phyloP scores from a whole-genome alignment of 2,113 vertebrate species.

The Mus pahari region DNA sequence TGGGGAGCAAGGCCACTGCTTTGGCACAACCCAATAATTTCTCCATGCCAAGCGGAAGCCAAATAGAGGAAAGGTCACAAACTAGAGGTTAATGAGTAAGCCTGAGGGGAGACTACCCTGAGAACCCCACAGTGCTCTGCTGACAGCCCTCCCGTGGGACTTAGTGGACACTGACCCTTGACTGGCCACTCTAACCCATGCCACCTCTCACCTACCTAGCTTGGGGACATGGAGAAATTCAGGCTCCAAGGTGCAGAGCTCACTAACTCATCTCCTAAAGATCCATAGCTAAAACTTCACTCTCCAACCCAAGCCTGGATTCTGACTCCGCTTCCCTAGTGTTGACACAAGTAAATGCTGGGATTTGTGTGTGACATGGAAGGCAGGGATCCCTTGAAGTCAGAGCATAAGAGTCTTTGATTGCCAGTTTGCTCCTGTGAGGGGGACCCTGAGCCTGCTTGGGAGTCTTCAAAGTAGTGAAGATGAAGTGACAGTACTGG shows the following conservation, averaged over 20 bases:
- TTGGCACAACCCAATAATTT: background rate
- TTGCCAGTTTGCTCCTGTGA: background rate
- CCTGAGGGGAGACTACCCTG: background rate
- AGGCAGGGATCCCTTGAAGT: rapidly evolving
- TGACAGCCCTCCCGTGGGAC: background rate
- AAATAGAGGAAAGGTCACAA: background rate
- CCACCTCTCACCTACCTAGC: background rate
- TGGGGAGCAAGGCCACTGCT: background rate
- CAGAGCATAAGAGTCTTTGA: background rate
- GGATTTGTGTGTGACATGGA: background rate
- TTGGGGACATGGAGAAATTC: background rate
- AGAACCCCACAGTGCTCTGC: background rate
- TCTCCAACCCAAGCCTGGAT: background rate
- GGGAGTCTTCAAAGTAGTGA: background rate
- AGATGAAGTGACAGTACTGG: background rate
- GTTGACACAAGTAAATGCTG: background rate
- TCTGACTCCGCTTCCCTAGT: background rate
- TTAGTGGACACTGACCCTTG: background rate
- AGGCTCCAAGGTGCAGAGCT: no score
- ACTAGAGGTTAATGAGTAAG: background rate
- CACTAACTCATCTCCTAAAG: background rate
- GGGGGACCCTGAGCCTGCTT: background rate
- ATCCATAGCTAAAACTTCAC: background rate
- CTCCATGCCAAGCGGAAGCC: background rate
- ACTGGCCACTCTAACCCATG: background rate